Evolutionary conservation across 2,113 vertebrate species (phyloP).

Genomic region (Sapayoa aenigma): DNA sequence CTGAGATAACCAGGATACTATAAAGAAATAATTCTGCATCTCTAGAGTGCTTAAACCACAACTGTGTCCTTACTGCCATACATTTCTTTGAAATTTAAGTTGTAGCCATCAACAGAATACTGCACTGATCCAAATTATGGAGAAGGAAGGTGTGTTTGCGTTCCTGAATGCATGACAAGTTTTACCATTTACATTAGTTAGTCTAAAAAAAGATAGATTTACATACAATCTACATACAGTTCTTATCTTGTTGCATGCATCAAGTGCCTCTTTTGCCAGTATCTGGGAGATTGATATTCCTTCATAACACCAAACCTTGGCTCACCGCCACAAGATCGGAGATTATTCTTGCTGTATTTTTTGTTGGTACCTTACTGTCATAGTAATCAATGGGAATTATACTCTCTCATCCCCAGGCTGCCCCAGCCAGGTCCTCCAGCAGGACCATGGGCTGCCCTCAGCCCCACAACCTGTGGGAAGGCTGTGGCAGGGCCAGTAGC

Average conservation of each 20-base stretch:
- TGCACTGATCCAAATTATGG: not conserved
- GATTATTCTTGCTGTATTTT: not conserved
- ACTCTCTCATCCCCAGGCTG: not conserved
- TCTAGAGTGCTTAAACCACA: not conserved
- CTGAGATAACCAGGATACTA: not conserved
- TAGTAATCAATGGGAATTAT: not conserved
- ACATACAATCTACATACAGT: not conserved
- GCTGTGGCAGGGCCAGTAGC: not conserved
- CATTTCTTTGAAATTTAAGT: not conserved
- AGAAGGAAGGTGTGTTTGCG: not conserved
- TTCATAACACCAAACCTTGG: not conserved
- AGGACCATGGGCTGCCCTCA: rapidly evolving
- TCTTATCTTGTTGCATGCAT: not conserved
- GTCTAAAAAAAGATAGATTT: not conserved
- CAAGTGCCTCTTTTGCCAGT: not conserved
- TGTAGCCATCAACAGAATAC: not conserved
- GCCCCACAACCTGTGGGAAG: rapidly evolving
- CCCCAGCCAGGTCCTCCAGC: not conserved
- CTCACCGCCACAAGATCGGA: not conserved
- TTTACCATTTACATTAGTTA: not conserved
- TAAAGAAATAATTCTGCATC: not conserved
- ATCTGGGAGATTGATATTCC: not conserved
- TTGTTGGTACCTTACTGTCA: not conserved
- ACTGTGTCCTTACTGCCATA: not conserved
- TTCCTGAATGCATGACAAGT: not conserved